phyloP scores from a whole-genome alignment of 2,797 vertebrate genomes.

The Pachyuromys duprasi region DNA sequence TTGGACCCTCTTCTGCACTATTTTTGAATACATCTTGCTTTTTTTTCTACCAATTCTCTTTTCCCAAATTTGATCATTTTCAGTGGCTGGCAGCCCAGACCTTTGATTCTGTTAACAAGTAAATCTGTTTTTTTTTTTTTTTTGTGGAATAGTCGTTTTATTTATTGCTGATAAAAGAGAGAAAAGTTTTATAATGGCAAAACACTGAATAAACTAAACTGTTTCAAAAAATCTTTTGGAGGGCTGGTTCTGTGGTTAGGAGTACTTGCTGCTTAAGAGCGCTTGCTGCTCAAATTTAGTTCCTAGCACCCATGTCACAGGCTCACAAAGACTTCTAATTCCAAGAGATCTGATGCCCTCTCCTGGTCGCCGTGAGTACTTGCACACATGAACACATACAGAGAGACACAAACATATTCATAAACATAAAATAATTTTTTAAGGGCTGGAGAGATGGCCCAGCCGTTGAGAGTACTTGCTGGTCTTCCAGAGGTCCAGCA shows the following conservation, averaged over 20 bases:
- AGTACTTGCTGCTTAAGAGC: not conserved
- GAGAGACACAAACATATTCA: not conserved
- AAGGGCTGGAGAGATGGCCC: not conserved
- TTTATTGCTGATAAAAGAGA: constrained; percentile 36
- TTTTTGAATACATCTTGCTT: not conserved
- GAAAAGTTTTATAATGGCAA: constrained; percentile 8
- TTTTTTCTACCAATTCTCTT: not conserved
- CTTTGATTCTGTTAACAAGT: not conserved
- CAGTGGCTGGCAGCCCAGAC: not conserved
- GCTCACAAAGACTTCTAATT: not conserved
- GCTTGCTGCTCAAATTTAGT: not conserved
- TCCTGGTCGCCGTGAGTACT: not conserved
- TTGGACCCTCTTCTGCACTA: not conserved
- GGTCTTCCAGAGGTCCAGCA: no score
- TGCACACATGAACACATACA: not conserved
- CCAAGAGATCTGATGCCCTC: no score
- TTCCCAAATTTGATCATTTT: not conserved
- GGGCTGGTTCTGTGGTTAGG: not conserved
- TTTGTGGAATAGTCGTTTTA: not conserved
- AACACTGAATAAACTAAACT: constrained; percentile 40
- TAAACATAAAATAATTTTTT: not conserved
- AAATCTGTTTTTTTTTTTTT: not conserved
- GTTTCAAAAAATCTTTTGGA: not conserved
- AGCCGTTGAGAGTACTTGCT: no score
- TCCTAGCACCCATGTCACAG: not conserved